These are phyloP conservation scores for Periophthalmodon schlosseri DNA, from an alignment of 2,113 vertebrate genomes.

Conservation along the genomic window DNA sequence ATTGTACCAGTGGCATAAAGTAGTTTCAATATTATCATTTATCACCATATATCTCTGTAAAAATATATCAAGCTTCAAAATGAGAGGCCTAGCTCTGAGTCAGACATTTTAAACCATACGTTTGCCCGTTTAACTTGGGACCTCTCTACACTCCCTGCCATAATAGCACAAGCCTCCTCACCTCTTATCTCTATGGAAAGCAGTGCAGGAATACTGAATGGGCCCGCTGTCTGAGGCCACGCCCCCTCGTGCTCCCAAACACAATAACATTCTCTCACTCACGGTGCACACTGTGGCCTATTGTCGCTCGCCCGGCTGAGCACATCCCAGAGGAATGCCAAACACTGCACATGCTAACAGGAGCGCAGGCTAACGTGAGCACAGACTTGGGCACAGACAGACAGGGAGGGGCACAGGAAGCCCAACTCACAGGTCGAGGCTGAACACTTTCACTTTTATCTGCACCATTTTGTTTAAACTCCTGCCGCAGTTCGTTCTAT, in stretches of 20 bases:
- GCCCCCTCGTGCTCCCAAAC: slow-evolving; percentile 17
- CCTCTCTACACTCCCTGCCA: neutral
- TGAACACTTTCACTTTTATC: too few species aligned
- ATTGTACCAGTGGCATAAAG: too few species aligned
- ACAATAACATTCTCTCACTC: slow-evolving; percentile 34
- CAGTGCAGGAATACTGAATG: slow-evolving; percentile 36
- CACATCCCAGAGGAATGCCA: slow-evolving; percentile 67
- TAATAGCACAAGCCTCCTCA: slow-evolving; percentile 1
- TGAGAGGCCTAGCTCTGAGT: too few species aligned
- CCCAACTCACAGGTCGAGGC: too few species aligned
- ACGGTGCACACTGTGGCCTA: slow-evolving; percentile 45
- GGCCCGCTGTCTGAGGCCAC: slow-evolving; percentile 37
- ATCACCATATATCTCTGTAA: too few species aligned
- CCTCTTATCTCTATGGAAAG: slow-evolving; percentile 9
- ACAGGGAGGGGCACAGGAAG: too few species aligned
- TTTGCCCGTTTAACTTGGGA: neutral
- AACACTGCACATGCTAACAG: slow-evolving; percentile 20
- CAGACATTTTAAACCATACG: neutral
- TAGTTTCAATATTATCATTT: too few species aligned
- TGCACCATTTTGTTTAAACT: too few species aligned
- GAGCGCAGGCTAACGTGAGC: neutral
- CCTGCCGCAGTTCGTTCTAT: too few species aligned
- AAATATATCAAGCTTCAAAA: too few species aligned
- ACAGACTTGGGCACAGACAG: too few species aligned
- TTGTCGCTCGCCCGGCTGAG: slow-evolving; percentile 64